Evolutionary conservation across 2,888 invertebrate species (phyloP).

Genomic region (Isoperla grammatica): DNA sequence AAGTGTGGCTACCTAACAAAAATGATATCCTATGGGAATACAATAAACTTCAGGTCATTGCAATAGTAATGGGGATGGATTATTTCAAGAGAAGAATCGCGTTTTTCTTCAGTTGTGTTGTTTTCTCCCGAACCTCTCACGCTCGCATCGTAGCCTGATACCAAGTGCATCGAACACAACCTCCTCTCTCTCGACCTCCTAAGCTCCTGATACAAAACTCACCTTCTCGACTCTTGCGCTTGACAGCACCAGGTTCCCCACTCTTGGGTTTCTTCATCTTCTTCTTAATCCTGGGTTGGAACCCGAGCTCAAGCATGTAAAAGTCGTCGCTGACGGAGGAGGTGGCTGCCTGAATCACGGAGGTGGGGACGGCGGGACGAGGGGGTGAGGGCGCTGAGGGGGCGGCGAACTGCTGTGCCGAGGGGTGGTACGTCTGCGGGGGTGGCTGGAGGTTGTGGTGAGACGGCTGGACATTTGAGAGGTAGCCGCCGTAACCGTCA

Average conservation of each 20-base stretch:
- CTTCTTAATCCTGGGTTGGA: conserved; percentile 71
- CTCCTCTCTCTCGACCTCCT: too few species aligned
- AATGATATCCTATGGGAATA: too few species aligned
- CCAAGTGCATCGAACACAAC: too few species aligned
- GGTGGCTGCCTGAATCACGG: conserved; percentile 69
- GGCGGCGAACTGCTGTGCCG: conserved; percentile 40
- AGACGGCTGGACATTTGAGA: conserved; percentile 44
- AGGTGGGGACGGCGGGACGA: conserved; percentile 53
- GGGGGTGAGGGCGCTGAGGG: conserved; percentile 38
- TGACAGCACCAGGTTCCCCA: conserved; percentile 73
- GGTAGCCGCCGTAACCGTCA: conserved; percentile 57
- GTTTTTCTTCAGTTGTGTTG: too few species aligned
- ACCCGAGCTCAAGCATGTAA: conserved; percentile 70
- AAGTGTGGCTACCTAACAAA: too few species aligned
- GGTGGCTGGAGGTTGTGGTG: conserved; percentile 45
- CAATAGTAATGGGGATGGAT: too few species aligned
- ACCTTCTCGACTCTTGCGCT: conserved; percentile 88
- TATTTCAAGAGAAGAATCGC: too few species aligned
- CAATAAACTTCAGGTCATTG: too few species aligned
- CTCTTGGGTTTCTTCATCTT: conserved; percentile 74
- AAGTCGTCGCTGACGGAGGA: conserved; percentile 85
- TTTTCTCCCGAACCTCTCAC: too few species aligned
- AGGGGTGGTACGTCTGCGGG: conserved; percentile 36
- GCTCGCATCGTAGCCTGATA: too few species aligned
- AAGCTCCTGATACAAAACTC: too few species aligned